Base-by-base conservation (phyloP, 2,113 vertebrate species). In the Columba janthina region DNA sequence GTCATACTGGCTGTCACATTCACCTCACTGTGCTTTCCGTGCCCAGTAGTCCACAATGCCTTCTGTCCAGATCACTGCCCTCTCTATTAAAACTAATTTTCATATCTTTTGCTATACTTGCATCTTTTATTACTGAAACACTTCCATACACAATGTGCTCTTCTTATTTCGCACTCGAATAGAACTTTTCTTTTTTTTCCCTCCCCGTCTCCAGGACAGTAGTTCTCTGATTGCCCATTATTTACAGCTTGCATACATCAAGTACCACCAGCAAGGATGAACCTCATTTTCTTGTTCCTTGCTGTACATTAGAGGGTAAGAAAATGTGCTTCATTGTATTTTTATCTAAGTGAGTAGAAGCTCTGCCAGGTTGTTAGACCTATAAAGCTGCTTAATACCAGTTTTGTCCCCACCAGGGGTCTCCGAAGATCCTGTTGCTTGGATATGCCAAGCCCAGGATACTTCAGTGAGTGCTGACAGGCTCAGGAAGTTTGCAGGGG, bases 331-430 rank as follows among this genome's bases (percentile, higher is more conserved):
- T 97, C 97, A 97, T 83, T 97, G 31, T 60, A 94, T 97, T 97
- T 78, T 50, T 21, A 91, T 94, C 71, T 53, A 74, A 93, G 93
- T 21, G 77, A 90, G 71, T 89, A 86, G 81, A 97, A 95, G 89
- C 38, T 92, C 46, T 97, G 94, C 94, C 92, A 97, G 91, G 76
- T 66, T 96, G 89, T 97, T 97, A 97, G 96, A 97, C 85, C 96
- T 56, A 88, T 94, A 97, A 97, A 94, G 94, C 76, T 98, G 91
- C 95, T 96, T 97, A 97, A 93, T 89, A 94, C 56, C 65, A 90
- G 69, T 95, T 97, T 90, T 96, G 92, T 95, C 91, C 92, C 74
- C 89, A 96, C 22, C 46, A 61, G 78, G 48, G 54, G 61, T 96
- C 95, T 96, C 93, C 25, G 18, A 96, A 97, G 92, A 80, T 38